Base-by-base conservation (phyloP, 2,797 vertebrate genomes). In the Enteromius treurensis region DNA sequence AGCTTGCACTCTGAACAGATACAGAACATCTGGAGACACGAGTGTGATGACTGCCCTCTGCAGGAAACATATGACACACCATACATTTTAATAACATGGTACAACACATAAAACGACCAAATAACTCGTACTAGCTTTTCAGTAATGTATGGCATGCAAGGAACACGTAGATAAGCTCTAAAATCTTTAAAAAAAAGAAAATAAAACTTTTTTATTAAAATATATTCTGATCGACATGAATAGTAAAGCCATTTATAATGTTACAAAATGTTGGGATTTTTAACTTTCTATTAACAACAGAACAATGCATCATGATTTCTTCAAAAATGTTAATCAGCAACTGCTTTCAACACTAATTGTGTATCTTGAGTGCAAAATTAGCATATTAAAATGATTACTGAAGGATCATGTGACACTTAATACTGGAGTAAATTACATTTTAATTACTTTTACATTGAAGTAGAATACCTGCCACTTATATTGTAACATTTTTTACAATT, bases 1-100 rank as follows among this genome's bases (percentile, higher is more conserved):
- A 0, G 98, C 98, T 94, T 99, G 98, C 87, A 99, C 98, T 89
- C 97, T 94, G 94, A 99, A 99, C 91, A 99, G 95, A 95, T 99
- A 99, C 86, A 99, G 95, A 91, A 97, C 92, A 84, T 99, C 97
- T 76, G 97, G 96, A 87, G 96, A 98, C 88, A 99, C 96, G 53
- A 97, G 97, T 87, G 96, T 96, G 92, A 99, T 98, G 92, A 98
- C 95, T 84, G 97, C 97, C 93, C 96, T 97, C 98, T 99, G 96
- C 86, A 92, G 91, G 78, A 89, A 81, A 91, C 80, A 88, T 78
- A 80, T 29, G 79, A 76, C 37, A 77, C 40, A 79, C 29, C 49
- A 58, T 68, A 74, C 64, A 65, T 60, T 55, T 47, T 7, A 84
- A 29, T 37, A 60, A 75, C 26, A 42, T 4, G 69, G 37, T 17